Evolutionary conservation across 2,888 invertebrate genomes (phyloP).

Genomic region (Trichopoda pennipes): DNA sequence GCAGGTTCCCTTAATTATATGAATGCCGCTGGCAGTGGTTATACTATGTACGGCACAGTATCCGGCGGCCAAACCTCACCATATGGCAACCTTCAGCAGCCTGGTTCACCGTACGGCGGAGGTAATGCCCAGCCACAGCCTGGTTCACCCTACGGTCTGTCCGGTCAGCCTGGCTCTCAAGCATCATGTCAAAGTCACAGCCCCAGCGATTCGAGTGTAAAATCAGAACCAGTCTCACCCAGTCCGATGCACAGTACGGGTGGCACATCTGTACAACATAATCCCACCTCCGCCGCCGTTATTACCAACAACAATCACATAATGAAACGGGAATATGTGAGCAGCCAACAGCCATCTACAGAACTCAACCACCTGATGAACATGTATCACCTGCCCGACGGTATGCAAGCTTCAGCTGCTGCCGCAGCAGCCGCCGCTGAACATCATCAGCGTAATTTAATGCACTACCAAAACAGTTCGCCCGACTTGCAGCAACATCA

Average conservation of each 20-base stretch:
- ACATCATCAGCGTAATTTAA: slow-evolving; percentile 78
- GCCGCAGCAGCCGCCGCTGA: slow-evolving; percentile 81
- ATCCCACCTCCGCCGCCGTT: slow-evolving; percentile 81
- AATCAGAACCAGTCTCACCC: slow-evolving; percentile 93
- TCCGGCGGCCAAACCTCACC: slow-evolving; percentile 88
- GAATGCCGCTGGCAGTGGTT: slow-evolving; percentile 85
- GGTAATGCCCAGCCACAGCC: slow-evolving; percentile 79
- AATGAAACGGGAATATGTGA: slow-evolving; percentile 88
- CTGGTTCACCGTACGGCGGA: slow-evolving; percentile 85
- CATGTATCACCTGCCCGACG: slow-evolving; percentile 86
- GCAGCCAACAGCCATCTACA: slow-evolving; percentile 82
- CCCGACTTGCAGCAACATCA: slow-evolving; percentile 80
- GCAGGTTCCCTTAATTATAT: slow-evolving; percentile 85
- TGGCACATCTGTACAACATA: slow-evolving; percentile 74
- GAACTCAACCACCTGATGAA: slow-evolving; percentile 86
- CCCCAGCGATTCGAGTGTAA: slow-evolving; percentile 93
- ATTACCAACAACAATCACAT: slow-evolving; percentile 77
- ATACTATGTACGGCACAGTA: slow-evolving; percentile 88
- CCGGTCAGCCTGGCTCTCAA: slow-evolving; percentile 84
- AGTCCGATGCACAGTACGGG: slow-evolving; percentile 82
- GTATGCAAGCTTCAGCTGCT: slow-evolving; percentile 83
- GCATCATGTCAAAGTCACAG: slow-evolving; percentile 88
- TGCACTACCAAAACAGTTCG: slow-evolving; percentile 81
- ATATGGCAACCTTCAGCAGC: slow-evolving; percentile 86
- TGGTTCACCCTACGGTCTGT: slow-evolving; percentile 84